These are phyloP conservation scores for Megalonaias nervosa DNA, from an alignment of 1,140 invertebrate genomes.

Conservation along the genomic window DNA sequence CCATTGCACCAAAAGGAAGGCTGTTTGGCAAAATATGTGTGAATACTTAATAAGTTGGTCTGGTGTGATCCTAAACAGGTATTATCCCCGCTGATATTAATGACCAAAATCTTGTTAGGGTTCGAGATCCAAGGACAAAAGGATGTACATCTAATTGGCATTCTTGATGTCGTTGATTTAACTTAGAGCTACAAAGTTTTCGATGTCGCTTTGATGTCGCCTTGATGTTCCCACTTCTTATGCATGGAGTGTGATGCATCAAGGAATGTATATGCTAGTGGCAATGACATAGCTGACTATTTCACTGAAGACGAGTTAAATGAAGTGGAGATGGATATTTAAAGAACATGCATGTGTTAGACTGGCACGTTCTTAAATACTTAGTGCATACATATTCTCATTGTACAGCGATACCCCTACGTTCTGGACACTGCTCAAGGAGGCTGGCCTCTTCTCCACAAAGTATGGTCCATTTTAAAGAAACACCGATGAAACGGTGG, in stretches of 20 bases:
- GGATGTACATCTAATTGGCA: conserved; percentile 67
- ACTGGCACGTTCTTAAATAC: conserved; percentile 84
- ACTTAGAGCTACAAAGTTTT: conserved; percentile 83
- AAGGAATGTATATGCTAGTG: conserved; percentile 75
- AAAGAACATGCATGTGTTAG: conserved; percentile 83
- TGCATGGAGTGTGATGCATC: conserved; percentile 78
- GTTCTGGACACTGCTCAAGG: conserved; percentile 76
- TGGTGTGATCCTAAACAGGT: conserved; percentile 69
- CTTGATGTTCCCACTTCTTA: conserved; percentile 79
- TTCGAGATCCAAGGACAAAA: conserved; percentile 37
- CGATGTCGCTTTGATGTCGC: conserved; percentile 81
- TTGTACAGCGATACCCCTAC: conserved; percentile 86
- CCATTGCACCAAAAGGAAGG: too few species aligned
- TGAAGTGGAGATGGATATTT: conserved; percentile 77
- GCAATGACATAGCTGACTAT: conserved; percentile 84
- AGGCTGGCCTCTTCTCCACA: conserved; percentile 61
- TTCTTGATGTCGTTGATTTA: conserved; percentile 90
- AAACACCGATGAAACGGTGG: conserved; percentile 65
- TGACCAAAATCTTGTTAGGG: conserved; percentile 88
- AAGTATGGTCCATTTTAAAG: conserved; percentile 73
- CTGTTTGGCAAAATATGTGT: too few species aligned
- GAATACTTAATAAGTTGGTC: too few species aligned
- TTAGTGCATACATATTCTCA: conserved; percentile 83
- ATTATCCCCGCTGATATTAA: conserved; percentile 93
- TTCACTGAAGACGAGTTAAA: conserved; percentile 75